Evolutionary conservation across 2,888 invertebrate species (phyloP), one percentile per base, ranked within the genome.

Genomic region (Lasioglossum leucozonium): DNA sequence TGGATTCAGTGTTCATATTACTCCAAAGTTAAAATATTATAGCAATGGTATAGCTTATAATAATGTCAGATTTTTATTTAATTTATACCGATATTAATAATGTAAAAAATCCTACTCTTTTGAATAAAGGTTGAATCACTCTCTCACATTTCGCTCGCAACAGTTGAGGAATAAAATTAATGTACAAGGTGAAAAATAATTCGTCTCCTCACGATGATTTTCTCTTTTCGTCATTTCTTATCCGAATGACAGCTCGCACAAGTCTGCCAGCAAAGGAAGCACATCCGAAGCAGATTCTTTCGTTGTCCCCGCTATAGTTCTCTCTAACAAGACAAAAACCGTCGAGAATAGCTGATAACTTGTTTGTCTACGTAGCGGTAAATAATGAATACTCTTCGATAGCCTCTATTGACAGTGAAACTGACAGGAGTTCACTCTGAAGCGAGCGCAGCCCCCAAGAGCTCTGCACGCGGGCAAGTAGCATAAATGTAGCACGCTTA

Each of bases 351-450:
- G 62, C 16, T 62, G 62, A 62, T 62, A 62, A 62, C 62, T 62
- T 62, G 62, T 30, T 30, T 62, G 62, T 62, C 62, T 62, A 62
- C 62, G 62, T 62, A 62, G 62, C 62, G 30, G 30, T 62, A 30
- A 62, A 62, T 62, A 62, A 62, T 30, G 62, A 62, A 62, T 30
- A 30, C 30, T 62, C 62, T 30, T 10, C n/a, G 51, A 51, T 51
- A 51, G 51, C 62, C 62, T 62, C 62, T 62, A 62, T 62, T 62
- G 62, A 62, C 62, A 62, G 62, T 30, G 62, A 62, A 62, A 62
- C 62, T 30, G 62, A 62, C 62, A 62, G 16, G 16, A 16, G 30
- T 30, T n/a, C 51, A 51, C 51, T 51, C 51, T 10, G 51, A n/a
- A n/a, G 62, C 62, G 62, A 30, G 26, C 26, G 62, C 30, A 30